phyloP scores from a whole-genome alignment of 2,113 vertebrate genomes.

The Galemys pyrenaicus region DNA sequence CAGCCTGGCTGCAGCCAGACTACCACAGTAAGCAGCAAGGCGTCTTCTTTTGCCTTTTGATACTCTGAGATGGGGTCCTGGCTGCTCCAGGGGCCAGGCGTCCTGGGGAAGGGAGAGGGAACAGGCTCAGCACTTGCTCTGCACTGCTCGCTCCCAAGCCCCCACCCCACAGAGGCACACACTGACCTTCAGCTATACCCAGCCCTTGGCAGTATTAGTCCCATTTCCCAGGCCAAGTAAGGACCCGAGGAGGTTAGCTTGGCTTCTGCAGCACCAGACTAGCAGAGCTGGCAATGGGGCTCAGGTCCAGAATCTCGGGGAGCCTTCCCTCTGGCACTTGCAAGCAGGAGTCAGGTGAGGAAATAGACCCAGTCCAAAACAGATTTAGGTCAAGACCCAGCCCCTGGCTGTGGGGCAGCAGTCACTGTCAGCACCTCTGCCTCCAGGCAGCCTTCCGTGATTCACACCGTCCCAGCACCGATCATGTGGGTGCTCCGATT shows the following conservation, averaged over 20 bases:
- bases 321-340: background rate
- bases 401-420: background rate
- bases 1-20: background rate
- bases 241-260: background rate
- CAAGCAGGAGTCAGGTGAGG: background rate
- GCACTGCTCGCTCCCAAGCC: rapidly evolving
- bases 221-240: background rate
- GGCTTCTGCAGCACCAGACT: background rate
- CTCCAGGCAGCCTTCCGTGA: background rate
- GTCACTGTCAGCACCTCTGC: no score
- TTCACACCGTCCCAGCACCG: background rate
- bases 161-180: no score
- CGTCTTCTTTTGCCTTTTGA: background rate
- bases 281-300: background rate
- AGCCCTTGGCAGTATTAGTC: background rate
- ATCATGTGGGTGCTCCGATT: background rate
- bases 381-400: background rate
- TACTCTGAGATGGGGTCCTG: background rate
- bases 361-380: background rate
- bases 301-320: background rate
- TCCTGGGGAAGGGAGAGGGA: background rate
- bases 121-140: background rate
- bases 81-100: background rate
- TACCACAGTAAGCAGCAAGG: no score
- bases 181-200: background rate